Conservation (phyloP, 2,888 invertebrate species). For the Platynereis dumerilii region DNA sequence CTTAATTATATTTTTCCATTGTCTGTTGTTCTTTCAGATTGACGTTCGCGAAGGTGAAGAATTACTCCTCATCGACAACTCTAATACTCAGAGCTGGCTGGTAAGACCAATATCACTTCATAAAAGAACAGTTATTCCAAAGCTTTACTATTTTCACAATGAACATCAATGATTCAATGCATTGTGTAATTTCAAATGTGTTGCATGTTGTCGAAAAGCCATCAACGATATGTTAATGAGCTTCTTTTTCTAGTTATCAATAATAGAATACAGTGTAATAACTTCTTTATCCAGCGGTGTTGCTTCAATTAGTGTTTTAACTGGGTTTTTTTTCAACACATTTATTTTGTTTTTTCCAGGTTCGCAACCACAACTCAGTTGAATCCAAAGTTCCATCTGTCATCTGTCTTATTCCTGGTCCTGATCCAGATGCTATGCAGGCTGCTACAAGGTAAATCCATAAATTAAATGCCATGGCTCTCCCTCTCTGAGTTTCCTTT, state of each 20-base stretch:
- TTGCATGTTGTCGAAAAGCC: too few relatives aligned
- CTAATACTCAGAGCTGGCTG: slow-evolving; percentile 51
- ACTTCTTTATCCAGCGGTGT: too few relatives aligned
- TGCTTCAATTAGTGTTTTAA: too few relatives aligned
- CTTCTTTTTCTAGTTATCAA: too few relatives aligned
- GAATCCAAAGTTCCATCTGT: slow-evolving; percentile 50
- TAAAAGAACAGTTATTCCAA: too few relatives aligned
- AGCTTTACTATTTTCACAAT: too few relatives aligned
- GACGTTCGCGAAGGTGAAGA: slow-evolving; percentile 56
- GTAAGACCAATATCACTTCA: slow-evolving; percentile 42
- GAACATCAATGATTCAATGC: too few relatives aligned
- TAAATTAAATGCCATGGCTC: background rate
- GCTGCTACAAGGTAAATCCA: slow-evolving; percentile 49
- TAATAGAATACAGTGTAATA: too few relatives aligned
- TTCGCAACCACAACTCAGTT: slow-evolving; percentile 29
- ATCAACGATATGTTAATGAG: too few relatives aligned
- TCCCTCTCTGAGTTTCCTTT: background rate
- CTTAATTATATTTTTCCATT: too few relatives aligned
- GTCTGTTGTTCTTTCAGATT: slow-evolving; percentile 43
- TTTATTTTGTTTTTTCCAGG: slow-evolving; percentile 28
- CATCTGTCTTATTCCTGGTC: slow-evolving; percentile 51
- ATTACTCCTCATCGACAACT: slow-evolving; percentile 55
- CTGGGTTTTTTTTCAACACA: too few relatives aligned
- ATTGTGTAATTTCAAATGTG: too few relatives aligned
- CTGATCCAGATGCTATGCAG: slow-evolving; percentile 51